A percentile compares a stretch with the other conserved stretches of the same genome.
These are phyloP conservation scores for Anthoscopus minutus DNA, from an alignment of 2,113 vertebrate genomes.

Conservation along the genomic window DNA sequence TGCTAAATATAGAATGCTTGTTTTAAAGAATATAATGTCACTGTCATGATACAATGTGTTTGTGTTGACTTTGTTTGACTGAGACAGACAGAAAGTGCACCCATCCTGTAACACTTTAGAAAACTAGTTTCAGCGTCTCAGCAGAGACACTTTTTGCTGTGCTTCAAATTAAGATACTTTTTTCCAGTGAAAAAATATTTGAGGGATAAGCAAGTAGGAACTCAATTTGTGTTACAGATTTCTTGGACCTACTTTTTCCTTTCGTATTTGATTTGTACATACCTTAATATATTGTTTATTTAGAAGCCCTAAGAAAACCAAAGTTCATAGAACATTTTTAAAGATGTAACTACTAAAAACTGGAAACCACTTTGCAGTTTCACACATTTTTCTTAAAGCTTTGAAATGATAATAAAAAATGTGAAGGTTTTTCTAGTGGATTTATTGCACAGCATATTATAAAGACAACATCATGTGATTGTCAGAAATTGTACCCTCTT, in stretches of 20 bases:
- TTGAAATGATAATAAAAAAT: constrained; percentile 17
- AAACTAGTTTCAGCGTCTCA: constrained; percentile 63
- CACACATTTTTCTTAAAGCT: constrained; percentile 32
- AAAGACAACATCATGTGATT: constrained; percentile 23
- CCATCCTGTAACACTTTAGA: constrained; percentile 62
- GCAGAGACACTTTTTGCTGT: constrained; percentile 60
- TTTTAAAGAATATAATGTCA: constrained; percentile 68
- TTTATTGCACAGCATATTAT: constrained; percentile 38
- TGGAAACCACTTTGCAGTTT: constrained; percentile 54
- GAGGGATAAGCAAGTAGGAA: constrained; percentile 66
- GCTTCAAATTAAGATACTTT: constrained; percentile 15
- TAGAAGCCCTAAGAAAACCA: constrained; percentile 63
- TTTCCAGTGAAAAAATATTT: constrained; percentile 55
- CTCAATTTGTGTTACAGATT: constrained; percentile 39
- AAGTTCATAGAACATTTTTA: constrained; percentile 44
- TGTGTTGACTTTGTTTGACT: constrained; percentile 60
- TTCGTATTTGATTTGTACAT: constrained; percentile 60
- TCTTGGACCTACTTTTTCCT: constrained; percentile 50
- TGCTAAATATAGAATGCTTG: constrained; percentile 68
- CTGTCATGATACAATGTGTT: constrained; percentile 62
- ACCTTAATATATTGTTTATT: constrained; percentile 64
- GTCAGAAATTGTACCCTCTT: constrained; percentile 18
- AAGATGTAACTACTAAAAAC: constrained; percentile 40
- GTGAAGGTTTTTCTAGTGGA: constrained; percentile 43
- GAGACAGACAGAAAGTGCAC: constrained; percentile 47